These are phyloP conservation scores for Aphelenchoides fujianensis DNA, from an alignment of 1,140 invertebrate genomes.

Conservation along the genomic window DNA sequence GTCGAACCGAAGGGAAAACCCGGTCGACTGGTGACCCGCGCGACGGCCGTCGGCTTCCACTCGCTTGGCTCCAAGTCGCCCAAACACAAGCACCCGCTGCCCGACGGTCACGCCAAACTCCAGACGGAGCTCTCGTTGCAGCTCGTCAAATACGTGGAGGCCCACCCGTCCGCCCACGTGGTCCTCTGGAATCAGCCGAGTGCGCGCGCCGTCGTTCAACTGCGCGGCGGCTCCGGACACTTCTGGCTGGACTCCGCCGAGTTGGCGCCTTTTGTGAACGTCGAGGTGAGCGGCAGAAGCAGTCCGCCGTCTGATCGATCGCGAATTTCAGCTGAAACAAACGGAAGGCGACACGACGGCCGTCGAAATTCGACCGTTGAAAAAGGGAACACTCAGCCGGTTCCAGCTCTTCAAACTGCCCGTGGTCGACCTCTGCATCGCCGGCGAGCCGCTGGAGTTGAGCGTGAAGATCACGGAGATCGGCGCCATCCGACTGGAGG, in stretches of 20 bases:
- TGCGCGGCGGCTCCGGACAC: conserved; percentile 26
- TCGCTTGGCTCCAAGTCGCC: no score
- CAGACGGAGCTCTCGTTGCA: conserved; percentile 23
- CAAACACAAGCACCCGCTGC: no score
- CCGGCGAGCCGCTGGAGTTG: background rate
- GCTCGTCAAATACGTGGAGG: conserved; percentile 7
- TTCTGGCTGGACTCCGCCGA: conserved; percentile 28
- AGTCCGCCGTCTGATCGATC: no score
- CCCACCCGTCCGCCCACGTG: background rate
- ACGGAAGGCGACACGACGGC: background rate
- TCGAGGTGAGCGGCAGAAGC: no score
- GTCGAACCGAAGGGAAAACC: conserved; percentile 12
- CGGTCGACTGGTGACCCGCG: conserved; percentile 7
- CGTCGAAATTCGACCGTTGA: conserved; percentile 16
- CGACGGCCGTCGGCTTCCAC: background rate
- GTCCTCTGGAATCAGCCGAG: conserved; percentile 26
- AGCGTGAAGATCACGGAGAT: conserved; percentile 20
- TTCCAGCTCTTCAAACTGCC: background rate
- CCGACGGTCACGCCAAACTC: no score
- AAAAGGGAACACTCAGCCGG: background rate
- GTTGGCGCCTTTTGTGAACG: background rate
- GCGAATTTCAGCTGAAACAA: no score
- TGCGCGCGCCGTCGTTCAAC: background rate
- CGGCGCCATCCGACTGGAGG: conserved; percentile 16
- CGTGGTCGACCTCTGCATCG: conserved; percentile 23